phyloP scores from a whole-genome alignment of 2,888 invertebrate species.

The Crossocerus cetratus region DNA sequence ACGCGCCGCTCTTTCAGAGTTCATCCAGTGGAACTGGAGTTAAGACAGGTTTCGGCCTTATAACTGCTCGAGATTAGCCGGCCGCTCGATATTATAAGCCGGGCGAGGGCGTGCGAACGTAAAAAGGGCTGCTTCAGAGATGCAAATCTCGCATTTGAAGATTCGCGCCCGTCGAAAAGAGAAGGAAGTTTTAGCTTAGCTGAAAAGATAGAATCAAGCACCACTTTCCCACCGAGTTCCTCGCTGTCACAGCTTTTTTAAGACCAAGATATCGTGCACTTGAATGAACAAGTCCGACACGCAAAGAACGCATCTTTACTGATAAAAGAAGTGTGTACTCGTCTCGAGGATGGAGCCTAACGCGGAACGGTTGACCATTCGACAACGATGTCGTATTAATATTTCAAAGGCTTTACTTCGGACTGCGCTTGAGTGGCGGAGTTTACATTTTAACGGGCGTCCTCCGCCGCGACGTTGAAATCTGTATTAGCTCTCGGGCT shows the following conservation, averaged over 20 bases:
- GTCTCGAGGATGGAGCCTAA: not conserved
- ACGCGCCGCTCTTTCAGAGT: too few relatives aligned
- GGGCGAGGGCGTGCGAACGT: too few relatives aligned
- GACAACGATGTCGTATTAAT: not conserved
- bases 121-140: too few relatives aligned
- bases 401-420: not conserved
- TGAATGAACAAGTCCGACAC: conserved; percentile 23
- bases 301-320: not conserved
- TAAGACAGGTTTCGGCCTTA: too few relatives aligned
- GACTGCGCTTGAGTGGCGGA: not conserved
- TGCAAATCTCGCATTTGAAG: conserved; percentile 23
- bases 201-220: too few relatives aligned
- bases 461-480: not conserved
- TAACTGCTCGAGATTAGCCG: too few relatives aligned
- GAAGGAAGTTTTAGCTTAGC: too few relatives aligned
- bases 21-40: too few relatives aligned
- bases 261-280: conserved; percentile 16
- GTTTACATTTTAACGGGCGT: not conserved
- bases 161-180: conserved; percentile 8
- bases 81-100: too few relatives aligned
- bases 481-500: not conserved
- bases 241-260: not conserved
- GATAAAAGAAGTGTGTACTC: too few relatives aligned
- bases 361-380: not conserved
- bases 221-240: too few relatives aligned